These are phyloP conservation scores for Mormyrus lacerda DNA, from an alignment of 2,113 vertebrate species.

Conservation along the genomic window DNA sequence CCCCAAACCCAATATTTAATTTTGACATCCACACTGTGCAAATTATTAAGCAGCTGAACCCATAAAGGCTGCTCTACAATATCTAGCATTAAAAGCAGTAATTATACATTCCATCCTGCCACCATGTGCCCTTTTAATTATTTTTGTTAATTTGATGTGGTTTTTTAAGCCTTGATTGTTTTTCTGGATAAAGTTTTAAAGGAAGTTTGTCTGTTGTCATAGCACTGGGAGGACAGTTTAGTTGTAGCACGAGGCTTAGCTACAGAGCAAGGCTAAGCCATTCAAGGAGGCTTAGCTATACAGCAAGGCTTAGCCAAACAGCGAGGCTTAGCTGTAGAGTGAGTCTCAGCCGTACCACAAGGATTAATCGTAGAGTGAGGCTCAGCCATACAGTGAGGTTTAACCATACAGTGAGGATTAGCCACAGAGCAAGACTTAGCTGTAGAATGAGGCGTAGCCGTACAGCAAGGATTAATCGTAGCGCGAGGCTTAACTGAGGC, in stretches of 20 bases:
- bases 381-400: neutral
- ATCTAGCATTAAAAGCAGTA: conserved; percentile 17
- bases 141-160: neutral
- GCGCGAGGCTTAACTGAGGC: too few species aligned
- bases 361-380: neutral
- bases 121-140: conserved; percentile 5
- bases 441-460: too few species aligned
- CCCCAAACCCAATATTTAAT: neutral
- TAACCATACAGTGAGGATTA: too few species aligned
- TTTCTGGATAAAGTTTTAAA: neutral
- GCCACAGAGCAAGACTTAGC: too few species aligned
- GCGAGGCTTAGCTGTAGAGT: too few species aligned
- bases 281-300: neutral
- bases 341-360: too few species aligned
- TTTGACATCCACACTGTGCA: conserved; percentile 3
- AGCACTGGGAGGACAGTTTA: neutral
- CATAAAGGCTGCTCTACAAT: neutral
- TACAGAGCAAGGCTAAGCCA: neutral
- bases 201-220: neutral
- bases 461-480: too few species aligned
- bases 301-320: too few species aligned
- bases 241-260: neutral
- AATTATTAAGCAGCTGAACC: conserved; percentile 8
- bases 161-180: neutral
- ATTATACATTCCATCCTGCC: conserved; percentile 24